Evolutionary conservation across 2,113 vertebrate species (phyloP).

Genomic region (Charadrius vociferus): DNA sequence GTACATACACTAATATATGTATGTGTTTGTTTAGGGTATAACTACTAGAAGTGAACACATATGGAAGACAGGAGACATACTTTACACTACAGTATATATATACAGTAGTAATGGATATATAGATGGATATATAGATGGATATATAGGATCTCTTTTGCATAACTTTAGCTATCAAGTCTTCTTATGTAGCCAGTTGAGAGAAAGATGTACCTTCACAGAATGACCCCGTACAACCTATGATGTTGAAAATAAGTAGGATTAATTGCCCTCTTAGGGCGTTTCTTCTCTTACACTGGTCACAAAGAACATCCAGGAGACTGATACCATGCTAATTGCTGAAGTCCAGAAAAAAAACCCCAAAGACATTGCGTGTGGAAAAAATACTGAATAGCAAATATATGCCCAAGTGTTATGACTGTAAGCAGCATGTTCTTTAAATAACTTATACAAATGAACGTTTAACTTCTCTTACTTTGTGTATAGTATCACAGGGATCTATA

Average conservation of each 20-base stretch:
- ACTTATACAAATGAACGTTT: background rate
- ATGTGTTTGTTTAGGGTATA: background rate
- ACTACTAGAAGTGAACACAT: background rate
- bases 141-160: background rate
- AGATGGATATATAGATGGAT: background rate
- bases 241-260: background rate
- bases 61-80: background rate
- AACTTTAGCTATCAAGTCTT: background rate
- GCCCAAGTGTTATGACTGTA: background rate
- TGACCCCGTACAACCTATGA: background rate
- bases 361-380: background rate
- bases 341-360: accelerated
- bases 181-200: background rate
- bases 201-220: background rate
- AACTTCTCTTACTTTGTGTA: background rate
- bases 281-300: background rate
- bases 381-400: background rate
- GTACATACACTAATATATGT: accelerated
- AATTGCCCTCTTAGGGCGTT: background rate
- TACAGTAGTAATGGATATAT: background rate
- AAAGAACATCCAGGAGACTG: background rate
- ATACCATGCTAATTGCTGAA: background rate
- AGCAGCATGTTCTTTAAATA: background rate
- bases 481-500: background rate
- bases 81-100: background rate